These are phyloP conservation scores for Araneus ventricosus DNA, from an alignment of 1,140 invertebrate species.

Conservation along the genomic window DNA sequence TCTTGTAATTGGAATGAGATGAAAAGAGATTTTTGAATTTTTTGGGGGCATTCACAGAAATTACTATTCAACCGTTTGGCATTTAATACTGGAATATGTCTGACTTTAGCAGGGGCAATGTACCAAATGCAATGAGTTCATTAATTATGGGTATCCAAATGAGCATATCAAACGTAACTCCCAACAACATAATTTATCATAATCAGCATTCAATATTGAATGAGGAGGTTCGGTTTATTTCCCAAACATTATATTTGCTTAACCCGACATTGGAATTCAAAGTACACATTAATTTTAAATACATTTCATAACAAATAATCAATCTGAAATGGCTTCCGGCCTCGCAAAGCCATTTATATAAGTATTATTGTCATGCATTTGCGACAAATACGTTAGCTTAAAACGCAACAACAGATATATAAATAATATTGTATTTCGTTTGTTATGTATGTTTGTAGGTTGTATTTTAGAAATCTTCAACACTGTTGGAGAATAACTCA, in stretches of 20 bases:
- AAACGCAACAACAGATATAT: neutral
- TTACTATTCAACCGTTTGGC: neutral
- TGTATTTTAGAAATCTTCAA: neutral
- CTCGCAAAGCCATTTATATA: neutral
- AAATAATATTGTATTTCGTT: neutral
- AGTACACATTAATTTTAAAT: neutral
- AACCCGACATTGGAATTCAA: neutral
- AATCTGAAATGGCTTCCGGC: neutral
- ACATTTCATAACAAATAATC: neutral
- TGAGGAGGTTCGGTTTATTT: neutral
- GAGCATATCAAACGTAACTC: constrained; percentile 1
- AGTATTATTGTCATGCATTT: neutral
- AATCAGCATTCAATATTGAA: neutral
- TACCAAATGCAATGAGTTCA: neutral
- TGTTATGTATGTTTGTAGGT: neutral
- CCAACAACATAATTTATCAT: neutral
- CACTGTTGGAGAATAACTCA: no score
- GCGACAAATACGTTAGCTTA: neutral
- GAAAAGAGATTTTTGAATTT: neutral
- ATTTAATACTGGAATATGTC: neutral
- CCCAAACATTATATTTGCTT: neutral
- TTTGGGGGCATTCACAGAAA: neutral
- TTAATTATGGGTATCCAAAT: neutral
- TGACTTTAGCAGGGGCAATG: neutral
- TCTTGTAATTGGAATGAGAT: neutral